phyloP scores from a whole-genome alignment of 1,140 invertebrate species.

The Metopolophium dirhodum region DNA sequence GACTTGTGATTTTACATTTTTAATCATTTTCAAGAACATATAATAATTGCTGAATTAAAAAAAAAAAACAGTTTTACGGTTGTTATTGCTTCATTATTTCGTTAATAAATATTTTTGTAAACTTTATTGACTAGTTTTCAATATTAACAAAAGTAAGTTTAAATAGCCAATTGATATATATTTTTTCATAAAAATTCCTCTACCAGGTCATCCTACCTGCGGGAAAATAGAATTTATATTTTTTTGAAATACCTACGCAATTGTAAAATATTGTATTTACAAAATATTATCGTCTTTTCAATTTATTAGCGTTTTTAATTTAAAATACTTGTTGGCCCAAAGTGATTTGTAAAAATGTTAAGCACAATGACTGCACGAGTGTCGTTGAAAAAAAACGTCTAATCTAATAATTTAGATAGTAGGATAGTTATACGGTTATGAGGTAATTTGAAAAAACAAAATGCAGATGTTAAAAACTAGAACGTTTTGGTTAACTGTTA shows the following conservation, averaged over 20 bases:
- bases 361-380: not conserved
- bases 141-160: not conserved
- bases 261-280: not conserved
- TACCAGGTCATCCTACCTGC: not conserved
- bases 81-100: not conserved
- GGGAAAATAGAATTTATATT: not conserved
- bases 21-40: not conserved
- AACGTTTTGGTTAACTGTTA: not conserved
- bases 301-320: not conserved
- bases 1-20: constrained; percentile 16
- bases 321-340: not conserved
- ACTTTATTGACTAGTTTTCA: not conserved
- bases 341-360: not conserved
- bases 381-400: not conserved
- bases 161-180: not conserved
- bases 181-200: not conserved
- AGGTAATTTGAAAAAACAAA: not conserved
- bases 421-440: not conserved
- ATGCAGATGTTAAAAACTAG: constrained; percentile 9
- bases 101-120: not conserved
- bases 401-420: not conserved
- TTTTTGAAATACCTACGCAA: not conserved
- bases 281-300: not conserved
- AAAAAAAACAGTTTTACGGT: not conserved
- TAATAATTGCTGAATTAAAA: not conserved